phyloP scores from a whole-genome alignment of 2,888 invertebrate genomes.

The Gastracanthus pulcherrimus region DNA sequence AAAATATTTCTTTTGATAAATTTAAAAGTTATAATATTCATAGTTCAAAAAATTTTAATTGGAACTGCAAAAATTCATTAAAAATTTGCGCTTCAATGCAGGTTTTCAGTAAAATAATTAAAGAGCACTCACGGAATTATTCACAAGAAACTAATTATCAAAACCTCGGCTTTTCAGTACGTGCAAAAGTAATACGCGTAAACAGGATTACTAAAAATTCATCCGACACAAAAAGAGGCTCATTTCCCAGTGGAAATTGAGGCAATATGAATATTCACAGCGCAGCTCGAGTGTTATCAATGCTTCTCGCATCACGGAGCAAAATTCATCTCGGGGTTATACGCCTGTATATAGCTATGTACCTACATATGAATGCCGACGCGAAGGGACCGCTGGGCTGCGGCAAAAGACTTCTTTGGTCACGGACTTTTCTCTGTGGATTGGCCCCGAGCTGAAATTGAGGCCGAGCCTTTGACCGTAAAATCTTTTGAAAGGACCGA shows the following conservation, averaged over 20 bases:
- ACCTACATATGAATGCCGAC: no score
- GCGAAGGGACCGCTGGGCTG: neutral
- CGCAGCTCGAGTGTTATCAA: neutral
- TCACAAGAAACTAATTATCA: no score
- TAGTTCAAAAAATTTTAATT: no score
- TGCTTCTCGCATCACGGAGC: neutral
- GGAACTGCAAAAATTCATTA: no score
- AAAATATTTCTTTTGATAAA: no score
- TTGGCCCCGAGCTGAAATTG: constrained; percentile 66
- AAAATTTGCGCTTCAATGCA: no score
- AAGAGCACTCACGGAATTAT: no score
- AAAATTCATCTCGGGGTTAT: neutral
- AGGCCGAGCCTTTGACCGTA: constrained; percentile 68
- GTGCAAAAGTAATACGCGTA: no score
- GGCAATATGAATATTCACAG: constrained; percentile 4
- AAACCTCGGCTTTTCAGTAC: no score
- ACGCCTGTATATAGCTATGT: neutral
- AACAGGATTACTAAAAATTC: no score
- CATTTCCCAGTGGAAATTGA: neutral
- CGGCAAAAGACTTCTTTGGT: constrained; percentile 47
- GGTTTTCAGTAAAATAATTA: no score
- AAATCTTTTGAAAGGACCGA: constrained; percentile 64
- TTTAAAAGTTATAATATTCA: no score
- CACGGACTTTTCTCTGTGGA: constrained; percentile 58
- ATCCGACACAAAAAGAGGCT: neutral